These are phyloP conservation scores for Sylvilagus bachmani DNA, from an alignment of 2,113 vertebrate species.

Conservation along the genomic window DNA sequence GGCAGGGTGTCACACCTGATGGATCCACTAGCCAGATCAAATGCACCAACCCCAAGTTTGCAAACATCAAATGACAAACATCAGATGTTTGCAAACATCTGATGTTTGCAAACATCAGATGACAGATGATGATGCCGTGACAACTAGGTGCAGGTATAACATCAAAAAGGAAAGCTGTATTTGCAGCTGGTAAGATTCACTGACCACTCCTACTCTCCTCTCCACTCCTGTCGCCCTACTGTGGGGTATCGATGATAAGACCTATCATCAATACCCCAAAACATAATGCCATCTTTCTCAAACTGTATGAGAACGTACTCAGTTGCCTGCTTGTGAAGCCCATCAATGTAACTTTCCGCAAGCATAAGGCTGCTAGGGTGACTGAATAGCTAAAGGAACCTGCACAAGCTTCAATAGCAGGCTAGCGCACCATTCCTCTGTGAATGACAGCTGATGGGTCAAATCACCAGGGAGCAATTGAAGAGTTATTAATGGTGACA, in stretches of 20 bases:
- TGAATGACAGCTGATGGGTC: slow-evolving; percentile 91
- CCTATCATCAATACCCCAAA: not conserved
- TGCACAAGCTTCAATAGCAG: slow-evolving; percentile 84
- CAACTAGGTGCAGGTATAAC: not conserved
- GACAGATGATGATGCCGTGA: not conserved
- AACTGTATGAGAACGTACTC: slow-evolving; percentile 42
- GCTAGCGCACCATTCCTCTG: slow-evolving; percentile 82
- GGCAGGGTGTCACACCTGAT: not conserved
- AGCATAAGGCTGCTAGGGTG: slow-evolving; percentile 78
- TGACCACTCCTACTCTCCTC: not conserved
- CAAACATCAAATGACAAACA: slow-evolving; percentile 35
- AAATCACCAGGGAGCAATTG: slow-evolving; percentile 88
- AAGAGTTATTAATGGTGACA: slow-evolving; percentile 94
- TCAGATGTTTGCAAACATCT: too few relatives aligned
- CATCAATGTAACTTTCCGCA: slow-evolving; percentile 1
- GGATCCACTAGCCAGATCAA: slow-evolving; percentile 37
- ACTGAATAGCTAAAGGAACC: slow-evolving; percentile 85
- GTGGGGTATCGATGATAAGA: not conserved
- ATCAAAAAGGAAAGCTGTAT: not conserved
- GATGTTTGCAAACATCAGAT: slow-evolving; percentile 34
- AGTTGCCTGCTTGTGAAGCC: slow-evolving; percentile 43
- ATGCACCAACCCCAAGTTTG: not conserved
- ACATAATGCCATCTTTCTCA: slow-evolving; percentile 25
- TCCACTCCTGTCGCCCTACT: not conserved
- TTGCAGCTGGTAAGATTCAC: not conserved